Conservation (phyloP, 2,113 vertebrate species). For the Porphyrio hochstetteri region DNA sequence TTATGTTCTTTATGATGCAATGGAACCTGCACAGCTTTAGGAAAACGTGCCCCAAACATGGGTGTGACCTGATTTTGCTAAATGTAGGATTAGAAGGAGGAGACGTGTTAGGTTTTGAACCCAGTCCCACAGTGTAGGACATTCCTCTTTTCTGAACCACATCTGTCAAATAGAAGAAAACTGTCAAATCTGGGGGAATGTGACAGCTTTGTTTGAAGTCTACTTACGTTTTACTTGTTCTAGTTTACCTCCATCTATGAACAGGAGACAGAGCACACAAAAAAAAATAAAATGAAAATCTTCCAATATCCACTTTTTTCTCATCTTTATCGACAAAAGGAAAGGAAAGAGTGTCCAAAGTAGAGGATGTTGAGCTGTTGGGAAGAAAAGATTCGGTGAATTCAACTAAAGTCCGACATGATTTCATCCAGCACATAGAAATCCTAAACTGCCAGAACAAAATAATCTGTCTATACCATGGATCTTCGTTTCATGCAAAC, state of each 20-base stretch:
- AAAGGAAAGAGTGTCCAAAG: neutral
- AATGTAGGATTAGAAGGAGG: neutral
- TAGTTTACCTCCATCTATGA: slow-evolving; percentile 74
- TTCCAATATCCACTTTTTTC: slow-evolving; percentile 71
- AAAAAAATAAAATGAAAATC: slow-evolving; percentile 58
- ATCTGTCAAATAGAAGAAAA: neutral
- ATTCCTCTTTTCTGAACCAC: neutral
- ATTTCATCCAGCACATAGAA: neutral
- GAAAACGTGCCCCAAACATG: slow-evolving; percentile 39
- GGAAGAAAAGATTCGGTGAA: slow-evolving; percentile 25
- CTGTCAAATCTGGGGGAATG: neutral
- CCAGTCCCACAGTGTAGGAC: neutral
- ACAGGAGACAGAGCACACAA: slow-evolving; percentile 75
- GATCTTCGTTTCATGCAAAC: neutral
- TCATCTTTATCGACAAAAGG: slow-evolving; percentile 54
- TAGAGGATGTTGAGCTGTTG: slow-evolving; percentile 39
- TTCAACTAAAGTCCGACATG: neutral
- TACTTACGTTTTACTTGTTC: slow-evolving; percentile 83
- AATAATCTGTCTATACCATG: neutral
- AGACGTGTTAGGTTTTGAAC: neutral
- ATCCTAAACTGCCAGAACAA: neutral
- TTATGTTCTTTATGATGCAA: slow-evolving; percentile 38
- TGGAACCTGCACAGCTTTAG: slow-evolving; percentile 60
- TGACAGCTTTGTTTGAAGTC: neutral
- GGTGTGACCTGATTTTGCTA: neutral